Conservation (phyloP, 2,888 invertebrate species). For the Tenthredo scrophulariae region DNA sequence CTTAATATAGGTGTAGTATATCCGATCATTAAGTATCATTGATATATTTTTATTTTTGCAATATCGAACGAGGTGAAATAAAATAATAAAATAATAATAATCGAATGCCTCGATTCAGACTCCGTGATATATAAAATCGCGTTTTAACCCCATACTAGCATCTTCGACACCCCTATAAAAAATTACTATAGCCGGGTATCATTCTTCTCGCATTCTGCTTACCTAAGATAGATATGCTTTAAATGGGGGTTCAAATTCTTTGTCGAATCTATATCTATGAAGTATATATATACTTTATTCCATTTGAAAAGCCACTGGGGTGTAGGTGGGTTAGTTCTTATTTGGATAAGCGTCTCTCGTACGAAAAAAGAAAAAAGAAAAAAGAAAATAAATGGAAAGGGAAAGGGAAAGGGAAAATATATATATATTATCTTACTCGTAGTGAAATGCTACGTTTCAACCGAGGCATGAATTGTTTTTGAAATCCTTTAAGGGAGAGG, state of each 20-base stretch:
- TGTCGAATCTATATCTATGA: background rate
- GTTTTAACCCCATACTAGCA: too few relatives aligned
- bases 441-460: background rate
- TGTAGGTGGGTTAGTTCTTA: background rate
- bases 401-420: background rate
- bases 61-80: too few relatives aligned
- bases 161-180: too few relatives aligned
- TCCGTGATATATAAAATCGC: too few relatives aligned
- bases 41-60: too few relatives aligned
- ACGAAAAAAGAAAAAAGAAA: too few relatives aligned
- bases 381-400: background rate
- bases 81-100: too few relatives aligned
- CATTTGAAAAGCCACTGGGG: background rate
- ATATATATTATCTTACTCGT: background rate
- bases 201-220: background rate
- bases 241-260: background rate
- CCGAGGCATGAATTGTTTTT: slow-evolving; percentile 2
- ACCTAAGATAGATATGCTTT: background rate
- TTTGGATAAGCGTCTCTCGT: background rate
- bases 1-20: too few relatives aligned
- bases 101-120: too few relatives aligned
- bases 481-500: background rate
- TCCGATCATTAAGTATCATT: too few relatives aligned
- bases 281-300: background rate
- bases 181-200: background rate